Conservation (phyloP, 2,797 vertebrate genomes). For the Acrocephalus scirpaceus region DNA sequence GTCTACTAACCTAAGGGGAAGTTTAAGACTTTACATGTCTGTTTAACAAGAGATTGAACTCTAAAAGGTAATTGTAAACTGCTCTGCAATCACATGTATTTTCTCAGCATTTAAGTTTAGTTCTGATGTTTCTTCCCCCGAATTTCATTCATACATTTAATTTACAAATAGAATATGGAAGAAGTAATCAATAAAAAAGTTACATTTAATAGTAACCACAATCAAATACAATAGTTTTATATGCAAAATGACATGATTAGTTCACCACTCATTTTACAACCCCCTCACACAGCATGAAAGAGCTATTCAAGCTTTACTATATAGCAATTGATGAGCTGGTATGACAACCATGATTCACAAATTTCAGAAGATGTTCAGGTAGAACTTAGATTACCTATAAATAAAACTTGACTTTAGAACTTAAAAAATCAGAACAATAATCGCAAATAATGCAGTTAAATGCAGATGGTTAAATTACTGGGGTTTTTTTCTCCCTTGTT, state of each 20-base stretch:
- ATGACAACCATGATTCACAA: neutral
- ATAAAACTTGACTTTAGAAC: neutral
- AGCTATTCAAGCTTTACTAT: neutral
- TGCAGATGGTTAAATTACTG: neutral
- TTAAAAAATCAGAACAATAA: neutral
- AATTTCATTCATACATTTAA: neutral
- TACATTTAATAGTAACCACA: neutral
- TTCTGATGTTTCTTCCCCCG: neutral
- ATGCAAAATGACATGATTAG: neutral
- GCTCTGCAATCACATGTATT: neutral
- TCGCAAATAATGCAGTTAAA: neutral
- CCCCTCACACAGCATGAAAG: neutral
- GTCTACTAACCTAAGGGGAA: neutral
- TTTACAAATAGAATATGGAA: neutral
- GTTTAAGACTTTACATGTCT: neutral
- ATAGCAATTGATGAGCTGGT: neutral
- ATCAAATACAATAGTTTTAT: neutral
- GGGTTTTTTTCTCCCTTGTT: neutral
- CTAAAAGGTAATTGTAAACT: neutral
- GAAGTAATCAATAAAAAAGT: neutral
- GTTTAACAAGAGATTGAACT: neutral
- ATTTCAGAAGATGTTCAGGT: neutral
- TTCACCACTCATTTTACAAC: neutral
- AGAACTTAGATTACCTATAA: neutral
- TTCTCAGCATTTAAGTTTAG: neutral